These are phyloP conservation scores for Ageneiosus marmoratus DNA, from an alignment of 2,113 vertebrate species.

Conservation along the genomic window DNA sequence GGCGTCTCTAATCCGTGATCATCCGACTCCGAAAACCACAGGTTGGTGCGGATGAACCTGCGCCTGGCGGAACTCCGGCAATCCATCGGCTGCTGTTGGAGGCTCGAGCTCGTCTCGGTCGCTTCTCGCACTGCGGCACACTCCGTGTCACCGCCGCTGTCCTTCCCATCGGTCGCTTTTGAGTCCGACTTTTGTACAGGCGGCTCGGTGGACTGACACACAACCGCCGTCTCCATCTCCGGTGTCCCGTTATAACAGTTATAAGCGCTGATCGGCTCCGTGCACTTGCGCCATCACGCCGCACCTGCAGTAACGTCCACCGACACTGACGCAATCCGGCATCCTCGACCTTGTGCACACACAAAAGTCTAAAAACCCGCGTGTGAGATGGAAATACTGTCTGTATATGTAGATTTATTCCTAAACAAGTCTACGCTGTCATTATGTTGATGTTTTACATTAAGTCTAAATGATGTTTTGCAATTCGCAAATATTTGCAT, in stretches of 20 bases:
- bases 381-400: not conserved
- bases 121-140: conserved; percentile 67
- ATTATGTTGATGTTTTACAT: not conserved
- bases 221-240: conserved; percentile 76
- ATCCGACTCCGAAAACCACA: conserved; percentile 90
- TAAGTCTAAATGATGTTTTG: not conserved
- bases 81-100: conserved; percentile 61
- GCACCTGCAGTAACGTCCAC: conserved; percentile 71
- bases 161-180: not conserved
- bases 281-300: conserved; percentile 50
- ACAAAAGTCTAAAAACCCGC: not conserved
- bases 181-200: conserved; percentile 60
- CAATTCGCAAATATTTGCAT: not conserved
- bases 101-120: conserved; percentile 66
- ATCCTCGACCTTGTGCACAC: conserved; percentile 47
- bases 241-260: conserved; percentile 62
- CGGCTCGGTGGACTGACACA: conserved; percentile 57
- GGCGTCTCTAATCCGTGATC: conserved; percentile 77
- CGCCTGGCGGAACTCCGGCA: conserved; percentile 77
- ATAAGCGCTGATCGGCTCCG: conserved; percentile 64
- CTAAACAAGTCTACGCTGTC: not conserved
- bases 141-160: conserved; percentile 49
- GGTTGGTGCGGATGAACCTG: conserved; percentile 86
- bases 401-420: not conserved
- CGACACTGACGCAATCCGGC: conserved; percentile 74